phyloP scores from a whole-genome alignment of 2,888 invertebrate genomes.

The Odontothrips loti region DNA sequence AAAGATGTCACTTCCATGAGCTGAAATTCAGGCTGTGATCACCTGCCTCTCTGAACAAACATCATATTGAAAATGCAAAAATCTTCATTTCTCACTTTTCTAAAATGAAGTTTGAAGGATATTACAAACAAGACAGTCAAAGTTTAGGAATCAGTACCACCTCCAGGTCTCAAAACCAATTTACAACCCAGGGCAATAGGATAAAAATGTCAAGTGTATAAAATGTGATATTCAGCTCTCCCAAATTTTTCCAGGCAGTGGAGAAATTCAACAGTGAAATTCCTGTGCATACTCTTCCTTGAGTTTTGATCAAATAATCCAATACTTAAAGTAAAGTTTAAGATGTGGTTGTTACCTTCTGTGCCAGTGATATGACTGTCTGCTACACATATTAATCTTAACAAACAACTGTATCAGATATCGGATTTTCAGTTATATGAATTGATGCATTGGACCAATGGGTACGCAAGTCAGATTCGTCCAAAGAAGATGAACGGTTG shows the following conservation, averaged over 20 bases:
- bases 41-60: too few relatives aligned
- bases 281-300: background rate
- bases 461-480: constrained; percentile 19
- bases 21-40: too few relatives aligned
- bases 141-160: too few relatives aligned
- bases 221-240: background rate
- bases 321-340: background rate
- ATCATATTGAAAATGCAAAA: too few relatives aligned
- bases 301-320: background rate
- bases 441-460: constrained; percentile 46
- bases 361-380: background rate
- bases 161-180: too few relatives aligned
- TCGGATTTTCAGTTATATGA: constrained; percentile 74
- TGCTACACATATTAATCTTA: constrained; percentile 46
- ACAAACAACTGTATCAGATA: constrained; percentile 69
- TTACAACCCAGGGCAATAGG: too few relatives aligned
- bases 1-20: too few relatives aligned
- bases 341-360: background rate
- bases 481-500: constrained; percentile 4
- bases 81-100: too few relatives aligned
- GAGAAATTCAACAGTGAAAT: background rate
- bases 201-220: too few relatives aligned
- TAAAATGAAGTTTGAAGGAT: too few relatives aligned
- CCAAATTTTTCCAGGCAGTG: background rate
- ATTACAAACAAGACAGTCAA: too few relatives aligned